These are phyloP conservation scores for Epinephelus coioides DNA, from an alignment of 2,797 vertebrate genomes.

Conservation along the genomic window DNA sequence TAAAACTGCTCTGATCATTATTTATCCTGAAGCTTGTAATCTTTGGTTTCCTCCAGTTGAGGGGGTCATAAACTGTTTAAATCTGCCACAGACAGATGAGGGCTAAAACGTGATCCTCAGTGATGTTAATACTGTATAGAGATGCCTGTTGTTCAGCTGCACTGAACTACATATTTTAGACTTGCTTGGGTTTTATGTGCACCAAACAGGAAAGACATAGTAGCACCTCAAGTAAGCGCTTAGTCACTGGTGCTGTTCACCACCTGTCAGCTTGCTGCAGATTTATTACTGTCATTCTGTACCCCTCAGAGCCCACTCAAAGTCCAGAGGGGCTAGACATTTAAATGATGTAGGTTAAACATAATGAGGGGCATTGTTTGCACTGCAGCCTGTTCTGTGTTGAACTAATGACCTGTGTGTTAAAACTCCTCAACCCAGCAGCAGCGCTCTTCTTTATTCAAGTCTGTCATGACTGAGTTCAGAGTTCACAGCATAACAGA, in stretches of 20 bases:
- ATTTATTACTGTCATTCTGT: background rate
- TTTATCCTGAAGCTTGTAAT: background rate
- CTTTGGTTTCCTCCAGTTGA: background rate
- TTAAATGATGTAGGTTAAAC: background rate
- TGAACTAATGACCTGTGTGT: background rate
- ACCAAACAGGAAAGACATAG: background rate
- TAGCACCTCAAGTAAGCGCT: background rate
- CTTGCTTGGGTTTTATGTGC: background rate
- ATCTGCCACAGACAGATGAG: background rate
- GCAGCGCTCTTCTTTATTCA: conserved; percentile 2
- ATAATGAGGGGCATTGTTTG: background rate
- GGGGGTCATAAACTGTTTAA: background rate
- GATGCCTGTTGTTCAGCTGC: background rate
- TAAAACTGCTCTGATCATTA: background rate
- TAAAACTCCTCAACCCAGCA: background rate
- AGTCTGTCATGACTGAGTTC: background rate
- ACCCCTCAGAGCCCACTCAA: too few relatives aligned
- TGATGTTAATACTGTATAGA: background rate
- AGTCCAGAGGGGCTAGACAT: background rate
- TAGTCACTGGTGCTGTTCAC: background rate
- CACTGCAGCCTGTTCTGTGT: background rate
- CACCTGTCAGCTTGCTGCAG: background rate
- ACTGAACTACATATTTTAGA: background rate
- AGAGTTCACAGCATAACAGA: conserved; percentile 17
- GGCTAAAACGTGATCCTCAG: background rate